Evolutionary conservation across 2,113 vertebrate genomes (phyloP), one percentile per base, ranked within the genome.

Genomic region (Anser brachyrhynchus): DNA sequence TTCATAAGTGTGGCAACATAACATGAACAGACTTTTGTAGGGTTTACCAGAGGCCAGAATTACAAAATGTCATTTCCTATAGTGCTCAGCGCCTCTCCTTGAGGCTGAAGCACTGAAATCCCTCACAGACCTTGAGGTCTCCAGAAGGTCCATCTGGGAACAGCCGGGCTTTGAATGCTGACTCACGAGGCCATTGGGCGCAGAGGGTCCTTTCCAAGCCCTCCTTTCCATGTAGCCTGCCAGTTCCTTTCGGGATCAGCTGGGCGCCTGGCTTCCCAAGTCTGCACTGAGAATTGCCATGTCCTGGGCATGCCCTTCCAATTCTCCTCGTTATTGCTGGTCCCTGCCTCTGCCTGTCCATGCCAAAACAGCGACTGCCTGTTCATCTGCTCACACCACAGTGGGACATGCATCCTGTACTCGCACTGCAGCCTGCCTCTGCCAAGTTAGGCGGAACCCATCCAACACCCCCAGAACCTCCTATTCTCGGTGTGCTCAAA

Each of bases 161-260:
- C 61, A 87, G 57, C 33, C 37, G 41, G 17, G 39, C 49, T 76
- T 91, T 82, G 77, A 69, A 51, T 71, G 49, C 70, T 79, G 64
- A 93, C 74, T 55, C 84, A 76, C 4, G 9, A 52, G 46, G 70
- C 89, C 90, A 87, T 85, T 58, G 89, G 92, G 93, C 69, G 52
- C 6, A 6, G 41, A 67, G 19, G 70, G 55, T 79, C 21, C 5
- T 73, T 84, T 79, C 74, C 75, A 62, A 92, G 46, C 74, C 52
- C 54, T 85, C 44, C 57, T 87, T 61, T 61, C 79, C n/a, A 3
- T 25, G 39, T 35, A 67, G 55, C 57, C 73, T 90, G 79, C 35
- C 91, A 88, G 33, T 49, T 88, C 43, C 54, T 85, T 72, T 93
- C 67, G 70, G 51, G 74, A 70, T 78, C 77, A 55, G 35, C 70